Base-by-base conservation (phyloP, 2,113 vertebrate genomes). In the Hippopotamus amphibius region DNA sequence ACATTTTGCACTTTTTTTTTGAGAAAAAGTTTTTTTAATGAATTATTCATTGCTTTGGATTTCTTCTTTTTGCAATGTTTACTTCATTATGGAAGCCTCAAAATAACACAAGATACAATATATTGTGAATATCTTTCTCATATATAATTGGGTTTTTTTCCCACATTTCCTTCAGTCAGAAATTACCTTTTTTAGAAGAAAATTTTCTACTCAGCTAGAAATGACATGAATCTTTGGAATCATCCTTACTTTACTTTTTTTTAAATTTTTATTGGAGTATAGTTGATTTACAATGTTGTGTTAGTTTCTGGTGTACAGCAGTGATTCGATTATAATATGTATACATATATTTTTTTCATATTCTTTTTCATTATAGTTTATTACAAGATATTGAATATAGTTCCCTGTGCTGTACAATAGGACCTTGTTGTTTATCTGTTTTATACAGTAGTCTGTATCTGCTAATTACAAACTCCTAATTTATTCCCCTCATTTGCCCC, bases 211-310 rank as follows among this genome's bases (percentile, higher is more conserved):
- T 46, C 14, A 5, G 21, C 71, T 7, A 1, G 55, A 10, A 16
- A 9, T 6, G 14, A 24, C 57, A 12, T 1, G 87, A 48, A 6
- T 7, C 21, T 3, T 24, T 19, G 24, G 71, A n/a, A 24, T 8
- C 43, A 3, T 24, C 69, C 21, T 1, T 48, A 3, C 13, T 3
- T 10, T 0, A 16, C 1, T 3, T 17, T 17, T n/a, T 17, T 57
- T 57, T 21, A 57, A 57, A 21, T 6, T 57, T 57, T 57, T 57
- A 57, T 57, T 21, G 55, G 55, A 57, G 55, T 57, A 57, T 57
- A 57, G 55, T 57, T 21, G 55, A 19, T 57, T 57, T 57, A 57
- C 55, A 57, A 21, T 57, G 55, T 57, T 57, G 53, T 19, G 19
- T 57, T 57, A 21, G 55, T 57, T 55, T 55, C 55, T 55, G 17